These are phyloP conservation scores for Ooceraea biroi DNA, from an alignment of 1,140 invertebrate species.

Conservation along the genomic window DNA sequence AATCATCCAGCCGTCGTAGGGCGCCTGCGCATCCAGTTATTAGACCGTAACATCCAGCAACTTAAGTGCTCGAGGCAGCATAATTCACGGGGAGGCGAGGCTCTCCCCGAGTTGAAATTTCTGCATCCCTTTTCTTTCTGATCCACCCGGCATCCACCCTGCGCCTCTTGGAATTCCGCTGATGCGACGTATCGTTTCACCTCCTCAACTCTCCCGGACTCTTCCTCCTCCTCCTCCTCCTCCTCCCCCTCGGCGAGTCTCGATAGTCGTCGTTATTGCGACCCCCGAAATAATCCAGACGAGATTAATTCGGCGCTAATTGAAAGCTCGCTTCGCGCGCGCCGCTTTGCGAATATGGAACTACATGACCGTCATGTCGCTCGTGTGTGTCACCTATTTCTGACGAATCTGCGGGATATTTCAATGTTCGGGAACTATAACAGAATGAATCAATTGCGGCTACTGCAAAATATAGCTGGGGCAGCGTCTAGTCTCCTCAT, in stretches of 20 bases:
- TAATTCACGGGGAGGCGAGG: slow-evolving; percentile 54
- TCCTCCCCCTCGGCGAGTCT: slow-evolving; percentile 17
- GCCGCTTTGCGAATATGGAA: not conserved
- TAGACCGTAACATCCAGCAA: slow-evolving; percentile 66
- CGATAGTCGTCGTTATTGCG: slow-evolving; percentile 40
- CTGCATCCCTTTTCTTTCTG: slow-evolving; percentile 30
- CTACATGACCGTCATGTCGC: slow-evolving; percentile 2
- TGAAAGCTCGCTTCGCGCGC: slow-evolving; percentile 18
- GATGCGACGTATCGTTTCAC: slow-evolving; percentile 61
- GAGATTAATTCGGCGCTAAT: slow-evolving; percentile 37
- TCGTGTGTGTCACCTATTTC: not conserved
- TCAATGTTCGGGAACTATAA: too few relatives aligned
- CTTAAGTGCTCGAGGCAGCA: slow-evolving; percentile 53
- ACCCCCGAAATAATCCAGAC: slow-evolving; percentile 39
- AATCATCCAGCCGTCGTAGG: slow-evolving; percentile 18
- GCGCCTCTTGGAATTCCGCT: slow-evolving; percentile 54
- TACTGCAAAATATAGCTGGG: not conserved
- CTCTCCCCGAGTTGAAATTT: slow-evolving; percentile 47
- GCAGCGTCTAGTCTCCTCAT: not conserved
- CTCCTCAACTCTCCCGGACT: too few relatives aligned
- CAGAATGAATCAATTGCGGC: slow-evolving; percentile 16
- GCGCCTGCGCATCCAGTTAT: slow-evolving; percentile 61
- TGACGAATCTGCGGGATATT: slow-evolving; percentile 18
- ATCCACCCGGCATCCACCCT: not conserved
- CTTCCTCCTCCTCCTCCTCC: too few relatives aligned